Percentiles rank a stretch among this genome's conserved stretches.
phyloP scores from a whole-genome alignment of 2,113 vertebrate genomes.

The Anarhynchus alexandrinus region DNA sequence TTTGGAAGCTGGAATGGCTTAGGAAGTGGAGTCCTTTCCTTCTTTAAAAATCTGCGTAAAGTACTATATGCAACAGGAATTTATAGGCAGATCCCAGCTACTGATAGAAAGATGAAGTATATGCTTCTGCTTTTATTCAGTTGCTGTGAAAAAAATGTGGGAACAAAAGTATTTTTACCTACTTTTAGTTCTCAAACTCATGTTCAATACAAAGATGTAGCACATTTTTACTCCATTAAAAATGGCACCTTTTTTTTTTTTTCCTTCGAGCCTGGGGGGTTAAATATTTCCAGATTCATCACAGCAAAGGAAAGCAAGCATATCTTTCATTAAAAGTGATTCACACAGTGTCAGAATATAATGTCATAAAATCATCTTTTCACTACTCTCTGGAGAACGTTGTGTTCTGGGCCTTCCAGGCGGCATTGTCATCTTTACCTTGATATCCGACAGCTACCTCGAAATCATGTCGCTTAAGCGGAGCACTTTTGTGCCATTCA shows the following conservation, averaged over 20 bases:
- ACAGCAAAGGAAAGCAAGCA: neutral
- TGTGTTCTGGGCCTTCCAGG: slow-evolving; percentile 23
- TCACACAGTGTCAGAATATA: slow-evolving; percentile 4
- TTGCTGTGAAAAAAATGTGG: neutral
- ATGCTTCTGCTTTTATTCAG: neutral
- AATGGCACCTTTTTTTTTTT: neutral
- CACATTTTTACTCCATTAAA: neutral
- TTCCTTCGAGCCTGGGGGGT: neutral
- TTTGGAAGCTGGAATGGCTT: neutral
- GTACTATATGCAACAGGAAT: neutral
- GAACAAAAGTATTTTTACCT: neutral
- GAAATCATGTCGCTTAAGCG: neutral
- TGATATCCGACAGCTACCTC: neutral
- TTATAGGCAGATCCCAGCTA: neutral
- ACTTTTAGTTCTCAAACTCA: neutral
- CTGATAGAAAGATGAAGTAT: neutral
- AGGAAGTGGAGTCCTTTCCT: neutral
- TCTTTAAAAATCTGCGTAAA: neutral
- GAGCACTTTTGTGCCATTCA: neutral
- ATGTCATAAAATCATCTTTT: slow-evolving; percentile 45
- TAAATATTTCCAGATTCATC: slow-evolving; percentile 27
- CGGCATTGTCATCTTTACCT: neutral
- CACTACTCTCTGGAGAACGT: neutral
- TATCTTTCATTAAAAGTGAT: slow-evolving; percentile 52
- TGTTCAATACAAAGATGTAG: neutral